Evolutionary conservation across 1,140 invertebrate species (phyloP), one percentile per base, ranked within the genome.

Genomic region (Hyposmocoma kahamanoa): DNA sequence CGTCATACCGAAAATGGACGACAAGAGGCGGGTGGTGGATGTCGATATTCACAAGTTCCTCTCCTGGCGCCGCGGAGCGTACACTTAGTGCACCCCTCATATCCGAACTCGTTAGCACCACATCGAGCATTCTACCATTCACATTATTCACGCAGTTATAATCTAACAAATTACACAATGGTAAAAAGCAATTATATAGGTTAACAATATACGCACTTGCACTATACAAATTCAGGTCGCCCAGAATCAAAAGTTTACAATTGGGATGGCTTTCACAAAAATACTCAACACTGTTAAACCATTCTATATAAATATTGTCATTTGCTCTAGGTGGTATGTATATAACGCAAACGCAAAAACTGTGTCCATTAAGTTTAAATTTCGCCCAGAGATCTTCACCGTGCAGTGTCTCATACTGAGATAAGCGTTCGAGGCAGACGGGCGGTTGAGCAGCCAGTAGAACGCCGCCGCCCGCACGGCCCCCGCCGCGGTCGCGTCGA

Each of bases 81-180:
- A 44, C 42, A 5, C 3, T 1, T 17, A 30, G 9, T 6, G 24
- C 22, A 15, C 13, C 4, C 1, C 22, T 13, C 22, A 13, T 9
- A 22, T 44, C 42, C 22, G 22, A 11, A 5, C 42, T 44, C 42
- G 22, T 28, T 15, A 44, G n/a, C 3, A 44, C 42, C 11, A 44
- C 42, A n/a, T 44, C 42, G 2, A 44, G 17, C 24, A 44, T 28
- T 44, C 42, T 17, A 2, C 15, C 42, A 28, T 44, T 44, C 24
- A 44, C n/a, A 44, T 44, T 44, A 6, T 6, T 28, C 42, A 44
- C 42, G 15, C 22, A 15, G 30, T 44, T 44, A 28, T 44, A 44
- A 22, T 44, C 1, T 8, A 11, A 28, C 5, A 44, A 3, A 18
- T 30, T 44, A 44, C 42, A 44, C 2, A 30, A 2, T 9, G 1